Percentiles rank a stretch among this genome's conserved stretches.
Evolutionary conservation across 2,797 vertebrate species (phyloP).

Genomic region (Sebastes hubbsi): DNA sequence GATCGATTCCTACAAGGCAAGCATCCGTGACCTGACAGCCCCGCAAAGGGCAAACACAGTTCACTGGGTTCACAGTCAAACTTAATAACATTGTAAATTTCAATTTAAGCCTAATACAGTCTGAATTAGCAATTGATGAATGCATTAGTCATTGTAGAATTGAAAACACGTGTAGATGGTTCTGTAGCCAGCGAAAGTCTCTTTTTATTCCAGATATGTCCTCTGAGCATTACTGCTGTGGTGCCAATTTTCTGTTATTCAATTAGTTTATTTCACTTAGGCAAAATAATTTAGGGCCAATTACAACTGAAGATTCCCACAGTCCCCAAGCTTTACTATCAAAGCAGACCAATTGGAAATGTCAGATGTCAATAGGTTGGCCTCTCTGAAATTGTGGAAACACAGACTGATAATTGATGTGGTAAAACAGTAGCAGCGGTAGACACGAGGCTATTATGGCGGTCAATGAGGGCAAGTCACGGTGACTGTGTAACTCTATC

Average conservation of each 20-base stretch:
- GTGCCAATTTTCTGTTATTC: constrained; percentile 45
- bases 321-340: constrained; percentile 9
- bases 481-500: constrained; percentile 1
- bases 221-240: constrained; percentile 11
- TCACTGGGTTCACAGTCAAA: constrained; percentile 29
- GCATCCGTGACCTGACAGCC: constrained; percentile 49
- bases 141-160: constrained; percentile 30
- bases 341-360: constrained; percentile 20
- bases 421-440: constrained; percentile 3
- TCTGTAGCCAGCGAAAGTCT: background rate
- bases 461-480: background rate
- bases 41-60: constrained; percentile 29
- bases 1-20: constrained; percentile 86
- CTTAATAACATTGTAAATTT: constrained; percentile 32
- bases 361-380: constrained; percentile 31
- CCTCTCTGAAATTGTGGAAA: constrained; percentile 23
- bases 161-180: constrained; percentile 26
- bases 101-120: constrained; percentile 23
- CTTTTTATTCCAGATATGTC: constrained; percentile 1
- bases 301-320: constrained; percentile 40
- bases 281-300: constrained; percentile 27
- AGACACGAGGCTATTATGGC: background rate
- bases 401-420: constrained; percentile 13
- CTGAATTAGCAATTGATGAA: constrained; percentile 30
- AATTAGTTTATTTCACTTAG: constrained; percentile 60